Base-by-base conservation (phyloP, 2,113 vertebrate genomes). In the Genyomyrus donnyi region DNA sequence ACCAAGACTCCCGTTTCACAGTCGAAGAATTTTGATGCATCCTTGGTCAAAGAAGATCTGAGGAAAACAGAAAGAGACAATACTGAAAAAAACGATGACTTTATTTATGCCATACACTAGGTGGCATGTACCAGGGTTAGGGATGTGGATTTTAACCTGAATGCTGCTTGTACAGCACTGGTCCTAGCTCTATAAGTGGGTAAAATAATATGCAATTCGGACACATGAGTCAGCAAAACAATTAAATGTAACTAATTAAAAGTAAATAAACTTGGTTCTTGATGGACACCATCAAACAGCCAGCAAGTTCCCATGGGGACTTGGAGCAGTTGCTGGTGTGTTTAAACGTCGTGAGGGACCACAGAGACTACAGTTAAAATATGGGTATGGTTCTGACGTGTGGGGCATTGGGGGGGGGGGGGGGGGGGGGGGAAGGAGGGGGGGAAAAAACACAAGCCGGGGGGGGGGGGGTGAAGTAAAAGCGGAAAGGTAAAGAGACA, bases 1-100 rank as follows among this genome's bases (percentile, higher is more conserved):
- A 98, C 97, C 93, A 99, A 94, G 50, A 99, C 95, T 48, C 96
- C 90, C 0, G 96, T 99, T 2, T 96, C 95, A 27, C 90, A 91
- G 93, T 96, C 96, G 91, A 98, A 99, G 91, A 96, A 98, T 1
- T 83, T 91, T 19, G 92, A 88, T 1, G 97, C 97, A 15, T 99
- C 98, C 89, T 96, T 90, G 0, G 95, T 90, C 90, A 99, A 95
- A 58, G 97, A 96, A 0, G 1, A 92, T 93, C 98, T 99, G 45
- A n/a, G 52, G 92, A 39, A 93, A 94, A 90, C 31, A 35, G 86
- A 58, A 49, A 6, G 77, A 53, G 19, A n/a, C 77, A 58, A 10
- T 0, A 39, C 50, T 84, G 80, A 45, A 85, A 24, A 56, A 77
- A 42, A 80, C 0, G 0, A 80, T 42, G 13, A 80, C 74, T 80